Evolutionary conservation across 2,888 invertebrate species (phyloP).

Genomic region (Dicyrtomina minuta): DNA sequence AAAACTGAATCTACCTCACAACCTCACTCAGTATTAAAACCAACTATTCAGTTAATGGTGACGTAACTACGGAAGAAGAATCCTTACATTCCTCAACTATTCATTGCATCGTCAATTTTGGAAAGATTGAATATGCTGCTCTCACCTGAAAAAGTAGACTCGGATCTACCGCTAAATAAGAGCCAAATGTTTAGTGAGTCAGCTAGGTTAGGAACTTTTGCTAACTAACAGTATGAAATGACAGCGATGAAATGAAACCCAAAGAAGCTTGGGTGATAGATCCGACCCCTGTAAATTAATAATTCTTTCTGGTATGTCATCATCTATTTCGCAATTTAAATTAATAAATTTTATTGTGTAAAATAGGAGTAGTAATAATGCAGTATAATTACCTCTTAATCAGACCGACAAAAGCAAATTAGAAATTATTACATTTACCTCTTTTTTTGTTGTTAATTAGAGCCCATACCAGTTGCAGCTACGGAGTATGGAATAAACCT

Average conservation of each 20-base stretch:
- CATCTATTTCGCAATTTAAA: too few species aligned
- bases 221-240: slow-evolving; percentile 91
- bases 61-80: slow-evolving; percentile 79
- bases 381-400: too few species aligned
- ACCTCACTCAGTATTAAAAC: slow-evolving; percentile 74
- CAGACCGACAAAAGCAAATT: too few species aligned
- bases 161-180: slow-evolving; percentile 60
- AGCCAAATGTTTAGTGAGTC: slow-evolving; percentile 85
- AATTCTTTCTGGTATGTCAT: background rate
- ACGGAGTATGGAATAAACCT: background rate
- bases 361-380: too few species aligned
- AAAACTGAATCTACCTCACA: slow-evolving; percentile 77
- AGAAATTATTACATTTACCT: background rate
- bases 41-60: slow-evolving; percentile 76
- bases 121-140: slow-evolving; percentile 80
- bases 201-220: slow-evolving; percentile 84
- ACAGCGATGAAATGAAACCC: slow-evolving; percentile 54
- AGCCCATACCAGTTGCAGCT: background rate
- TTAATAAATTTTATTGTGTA: too few species aligned
- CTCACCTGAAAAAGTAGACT: slow-evolving; percentile 60
- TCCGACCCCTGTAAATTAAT: slow-evolving; percentile 11
- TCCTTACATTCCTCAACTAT: slow-evolving; percentile 79
- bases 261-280: slow-evolving; percentile 55
- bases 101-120: slow-evolving; percentile 84
- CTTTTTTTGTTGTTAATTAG: background rate